These are phyloP conservation scores for Acanthosepion esculentum DNA, from an alignment of 2,888 invertebrate genomes.

Conservation along the genomic window DNA sequence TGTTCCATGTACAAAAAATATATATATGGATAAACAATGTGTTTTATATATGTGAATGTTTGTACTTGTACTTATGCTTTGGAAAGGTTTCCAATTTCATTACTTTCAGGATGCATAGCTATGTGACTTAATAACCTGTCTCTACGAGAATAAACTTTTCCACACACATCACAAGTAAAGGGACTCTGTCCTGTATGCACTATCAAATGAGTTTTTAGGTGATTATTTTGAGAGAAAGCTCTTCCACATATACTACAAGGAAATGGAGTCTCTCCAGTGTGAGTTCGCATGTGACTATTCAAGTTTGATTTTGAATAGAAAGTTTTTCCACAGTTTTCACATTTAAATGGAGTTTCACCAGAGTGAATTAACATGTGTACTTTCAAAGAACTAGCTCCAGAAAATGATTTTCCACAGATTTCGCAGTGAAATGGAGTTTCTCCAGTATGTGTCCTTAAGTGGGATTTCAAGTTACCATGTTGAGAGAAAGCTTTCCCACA, in stretches of 20 bases:
- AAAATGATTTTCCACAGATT: conserved; percentile 38
- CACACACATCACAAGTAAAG: conserved; percentile 24
- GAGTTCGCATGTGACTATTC: not conserved
- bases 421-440: conserved; percentile 34
- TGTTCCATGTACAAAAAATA: no score
- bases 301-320: not conserved
- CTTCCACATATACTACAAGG: conserved; percentile 6
- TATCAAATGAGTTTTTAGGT: not conserved
- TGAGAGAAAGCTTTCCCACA: conserved; percentile 38
- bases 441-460: conserved; percentile 25
- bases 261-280: conserved; percentile 18
- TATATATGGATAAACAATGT: no score
- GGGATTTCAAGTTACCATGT: not conserved
- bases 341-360: not conserved
- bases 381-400: not conserved
- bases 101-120: not conserved
- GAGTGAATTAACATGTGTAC: not conserved
- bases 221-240: conserved; percentile 11
- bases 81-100: not conserved
- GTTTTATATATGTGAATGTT: no score
- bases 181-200: conserved; percentile 35
- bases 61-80: no score
- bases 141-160: not conserved
- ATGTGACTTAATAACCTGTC: conserved; percentile 11
- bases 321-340: conserved; percentile 13